Evolutionary conservation across 2,797 vertebrate species (phyloP).

Genomic region (Xenentodon cancila): DNA sequence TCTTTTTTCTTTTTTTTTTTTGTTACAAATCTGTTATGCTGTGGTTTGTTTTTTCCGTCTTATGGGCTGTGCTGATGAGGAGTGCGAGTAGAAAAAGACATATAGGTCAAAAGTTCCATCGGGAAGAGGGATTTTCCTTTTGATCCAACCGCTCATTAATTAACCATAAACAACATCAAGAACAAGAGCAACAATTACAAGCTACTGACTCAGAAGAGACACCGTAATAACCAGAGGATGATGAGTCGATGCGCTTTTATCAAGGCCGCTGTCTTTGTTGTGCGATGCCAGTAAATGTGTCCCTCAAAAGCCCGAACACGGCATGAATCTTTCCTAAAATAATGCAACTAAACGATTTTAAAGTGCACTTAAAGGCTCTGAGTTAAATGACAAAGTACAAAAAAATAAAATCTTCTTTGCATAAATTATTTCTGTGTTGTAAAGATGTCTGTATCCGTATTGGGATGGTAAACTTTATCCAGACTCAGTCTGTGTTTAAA

Average conservation of each 20-base stretch:
- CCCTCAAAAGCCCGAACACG: conserved; percentile 38
- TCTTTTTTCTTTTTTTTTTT: conserved; percentile 17
- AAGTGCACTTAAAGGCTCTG: conserved; percentile 14
- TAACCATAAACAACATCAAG: conserved; percentile 71
- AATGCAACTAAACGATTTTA: conserved; percentile 49
- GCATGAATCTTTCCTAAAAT: conserved; percentile 33
- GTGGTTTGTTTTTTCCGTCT: too few relatives aligned
- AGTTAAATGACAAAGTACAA: too few relatives aligned
- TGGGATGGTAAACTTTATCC: not conserved
- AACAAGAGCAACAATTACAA: conserved; percentile 75
- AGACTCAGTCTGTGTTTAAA: conserved; percentile 1
- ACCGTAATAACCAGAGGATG: conserved; percentile 25
- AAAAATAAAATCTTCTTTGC: too few relatives aligned
- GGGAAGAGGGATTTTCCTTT: conserved; percentile 68
- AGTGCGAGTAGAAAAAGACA: conserved; percentile 45
- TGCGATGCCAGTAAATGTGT: conserved; percentile 35
- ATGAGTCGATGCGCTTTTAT: conserved; percentile 8
- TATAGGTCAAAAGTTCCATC: conserved; percentile 67
- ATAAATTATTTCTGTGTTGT: not conserved
- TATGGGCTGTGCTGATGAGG: too few relatives aligned
- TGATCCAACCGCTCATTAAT: conserved; percentile 77
- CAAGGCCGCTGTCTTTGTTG: conserved; percentile 38
- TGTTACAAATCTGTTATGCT: too few relatives aligned
- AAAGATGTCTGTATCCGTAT: not conserved
- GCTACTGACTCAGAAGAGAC: conserved; percentile 32